Conservation (phyloP, 2,888 invertebrate species). For the Euzophera pinguis region DNA sequence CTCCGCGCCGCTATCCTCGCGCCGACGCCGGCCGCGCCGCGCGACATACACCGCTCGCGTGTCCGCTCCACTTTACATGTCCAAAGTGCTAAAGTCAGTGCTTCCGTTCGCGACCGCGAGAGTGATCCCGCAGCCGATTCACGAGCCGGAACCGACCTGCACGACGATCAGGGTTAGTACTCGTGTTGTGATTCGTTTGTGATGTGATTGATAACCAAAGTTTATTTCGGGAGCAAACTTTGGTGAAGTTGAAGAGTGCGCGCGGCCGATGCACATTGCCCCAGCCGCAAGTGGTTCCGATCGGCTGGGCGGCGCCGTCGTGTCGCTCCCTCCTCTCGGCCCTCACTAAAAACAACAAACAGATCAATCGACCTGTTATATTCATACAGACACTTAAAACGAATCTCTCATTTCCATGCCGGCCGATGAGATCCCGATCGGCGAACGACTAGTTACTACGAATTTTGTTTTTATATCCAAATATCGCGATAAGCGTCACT, state of each 20-base stretch:
- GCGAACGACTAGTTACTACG: slow-evolving; percentile 47
- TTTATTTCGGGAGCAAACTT: slow-evolving; percentile 72
- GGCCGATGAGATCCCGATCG: slow-evolving; percentile 36
- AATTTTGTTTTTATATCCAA: slow-evolving; percentile 66
- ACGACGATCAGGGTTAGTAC: slow-evolving; percentile 75
- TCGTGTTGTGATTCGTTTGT: slow-evolving; percentile 33
- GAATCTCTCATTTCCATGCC: slow-evolving; percentile 43
- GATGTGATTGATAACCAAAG: slow-evolving; percentile 56
- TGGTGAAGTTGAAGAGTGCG: slow-evolving; percentile 67
- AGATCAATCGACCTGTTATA: slow-evolving; percentile 70
- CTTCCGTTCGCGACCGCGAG: slow-evolving; percentile 71
- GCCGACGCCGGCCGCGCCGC: slow-evolving; percentile 71
- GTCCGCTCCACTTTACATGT: slow-evolving; percentile 67
- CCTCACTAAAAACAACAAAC: slow-evolving; percentile 74
- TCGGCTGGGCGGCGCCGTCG: slow-evolving; percentile 68
- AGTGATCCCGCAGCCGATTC: slow-evolving; percentile 71
- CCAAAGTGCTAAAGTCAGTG: slow-evolving; percentile 77
- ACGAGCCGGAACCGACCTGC: slow-evolving; percentile 70
- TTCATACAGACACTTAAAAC: slow-evolving; percentile 51
- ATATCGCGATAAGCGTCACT: slow-evolving; percentile 65
- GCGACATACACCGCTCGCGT: slow-evolving; percentile 50
- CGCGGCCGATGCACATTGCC: slow-evolving; percentile 68
- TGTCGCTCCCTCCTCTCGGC: slow-evolving; percentile 65
- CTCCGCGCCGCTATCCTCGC: slow-evolving; percentile 62
- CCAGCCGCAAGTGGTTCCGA: slow-evolving; percentile 66